phyloP scores from a whole-genome alignment of 2,113 vertebrate species.

The Phrynosoma blainvillii region DNA sequence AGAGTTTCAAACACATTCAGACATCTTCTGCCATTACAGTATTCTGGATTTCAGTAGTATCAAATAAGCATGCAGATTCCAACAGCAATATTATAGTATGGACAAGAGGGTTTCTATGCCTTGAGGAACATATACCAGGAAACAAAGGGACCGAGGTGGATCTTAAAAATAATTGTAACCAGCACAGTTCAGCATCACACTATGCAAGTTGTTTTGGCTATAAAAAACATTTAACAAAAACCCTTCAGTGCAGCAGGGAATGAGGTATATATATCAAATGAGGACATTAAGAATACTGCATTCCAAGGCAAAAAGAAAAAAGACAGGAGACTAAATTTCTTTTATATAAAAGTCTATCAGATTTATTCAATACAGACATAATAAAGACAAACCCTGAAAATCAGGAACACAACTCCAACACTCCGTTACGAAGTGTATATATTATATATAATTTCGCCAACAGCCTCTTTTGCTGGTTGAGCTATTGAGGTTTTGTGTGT shows the following conservation, averaged over 20 bases:
- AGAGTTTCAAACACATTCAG: background rate
- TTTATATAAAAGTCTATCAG: constrained; percentile 67
- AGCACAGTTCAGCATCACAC: constrained; percentile 60
- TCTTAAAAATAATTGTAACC: constrained; percentile 62
- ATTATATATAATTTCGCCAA: constrained; percentile 61
- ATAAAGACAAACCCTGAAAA: constrained; percentile 75
- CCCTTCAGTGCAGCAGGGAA: background rate
- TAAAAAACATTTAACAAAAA: background rate
- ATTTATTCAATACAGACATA: constrained; percentile 77
- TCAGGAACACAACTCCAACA: constrained; percentile 72
- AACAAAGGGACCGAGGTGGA: constrained; percentile 71
- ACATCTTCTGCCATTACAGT: background rate
- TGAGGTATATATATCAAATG: background rate
- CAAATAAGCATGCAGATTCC: background rate
- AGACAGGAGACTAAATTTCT: constrained; percentile 2
- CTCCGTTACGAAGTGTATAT: constrained; percentile 79
- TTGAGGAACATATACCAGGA: constrained; percentile 50
- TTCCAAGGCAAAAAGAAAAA: background rate
- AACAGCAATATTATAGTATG: constrained; percentile 31
- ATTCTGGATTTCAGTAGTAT: background rate
- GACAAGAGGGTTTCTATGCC: constrained; percentile 34
- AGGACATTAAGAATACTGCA: background rate
- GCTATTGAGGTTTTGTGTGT: constrained; percentile 68
- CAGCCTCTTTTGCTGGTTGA: constrained; percentile 55
- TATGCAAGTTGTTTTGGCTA: constrained; percentile 44